Percentiles rank a stretch among this genome's conserved stretches.
Evolutionary conservation across 2,113 vertebrate genomes (phyloP).

Genomic region (Poeciliopsis turrubarensis): DNA sequence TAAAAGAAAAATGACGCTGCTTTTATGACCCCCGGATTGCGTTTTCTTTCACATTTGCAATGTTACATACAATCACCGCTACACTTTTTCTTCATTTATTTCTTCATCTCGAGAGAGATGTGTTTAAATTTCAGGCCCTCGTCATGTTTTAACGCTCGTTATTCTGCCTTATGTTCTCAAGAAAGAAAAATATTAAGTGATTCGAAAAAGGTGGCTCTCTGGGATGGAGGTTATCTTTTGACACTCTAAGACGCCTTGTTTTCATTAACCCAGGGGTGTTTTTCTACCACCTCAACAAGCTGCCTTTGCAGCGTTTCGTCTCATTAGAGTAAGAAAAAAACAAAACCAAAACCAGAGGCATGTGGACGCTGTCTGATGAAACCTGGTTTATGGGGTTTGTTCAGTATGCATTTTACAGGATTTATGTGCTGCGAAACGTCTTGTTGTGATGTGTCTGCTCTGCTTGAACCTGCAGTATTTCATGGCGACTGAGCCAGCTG

Average conservation of each 20-base stretch:
- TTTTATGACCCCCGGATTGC: neutral
- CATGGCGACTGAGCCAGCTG: conserved; percentile 10
- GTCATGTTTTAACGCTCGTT: conserved; percentile 12
- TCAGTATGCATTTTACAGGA: conserved; percentile 31
- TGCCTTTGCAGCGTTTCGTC: conserved; percentile 5
- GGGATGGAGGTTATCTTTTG: conserved; percentile 43
- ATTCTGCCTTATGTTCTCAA: conserved; percentile 1
- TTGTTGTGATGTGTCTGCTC: conserved; percentile 29
- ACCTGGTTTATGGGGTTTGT: conserved; percentile 45
- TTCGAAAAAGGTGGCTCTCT: conserved; percentile 7
- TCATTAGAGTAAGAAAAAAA: conserved; percentile 36
- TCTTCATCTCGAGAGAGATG: conserved; percentile 33
- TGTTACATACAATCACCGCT: neutral
- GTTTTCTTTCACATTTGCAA: neutral
- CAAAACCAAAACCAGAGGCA: neutral
- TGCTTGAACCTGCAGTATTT: conserved; percentile 34
- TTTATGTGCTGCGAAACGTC: conserved; percentile 36
- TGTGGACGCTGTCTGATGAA: conserved; percentile 39
- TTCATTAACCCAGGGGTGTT: conserved; percentile 45
- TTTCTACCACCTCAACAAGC: conserved; percentile 35
- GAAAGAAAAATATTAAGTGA: conserved; percentile 13
- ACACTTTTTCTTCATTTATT: neutral
- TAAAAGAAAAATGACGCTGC: conserved; percentile 14
- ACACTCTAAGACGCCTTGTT: conserved; percentile 50
- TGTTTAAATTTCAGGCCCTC: conserved; percentile 19